Evolutionary conservation across 2,797 vertebrate species (phyloP), one percentile per base, ranked within the genome.

Genomic region (Esox lucius): DNA sequence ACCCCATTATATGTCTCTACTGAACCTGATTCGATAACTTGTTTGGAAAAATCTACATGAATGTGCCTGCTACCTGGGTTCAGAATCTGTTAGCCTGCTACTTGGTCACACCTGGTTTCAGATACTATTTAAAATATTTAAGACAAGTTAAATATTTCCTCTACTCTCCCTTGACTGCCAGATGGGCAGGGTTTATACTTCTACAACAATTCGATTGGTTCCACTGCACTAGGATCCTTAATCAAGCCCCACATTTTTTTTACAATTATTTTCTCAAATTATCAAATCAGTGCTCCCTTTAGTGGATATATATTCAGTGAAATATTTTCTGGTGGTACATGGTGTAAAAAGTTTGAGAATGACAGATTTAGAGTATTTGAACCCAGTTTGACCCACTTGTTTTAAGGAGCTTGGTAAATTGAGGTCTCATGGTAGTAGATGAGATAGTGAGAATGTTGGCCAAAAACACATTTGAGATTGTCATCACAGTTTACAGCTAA

Each of bases 391-490:
- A 89, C 90, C 87, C 89, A 88, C 87, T 91, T 91, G 88, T 87
- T 81, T 77, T 94, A 94, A 94, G 94, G 93, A 94, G 93, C 93
- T 89, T 90, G 87, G 87, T 92, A 88, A 91, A 91, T 90, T 92
- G 86, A 87, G 85, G 88, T 92, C 90, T 92, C 90, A 89, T 85
- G 85, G 68, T 73, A 65, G 56, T 61, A 62, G 78, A 78, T 80
- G 81, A 89, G 83, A 92, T 89, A 91, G 89, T 53, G 89, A 87
- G 88, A 90, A 87, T 87, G 90, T 88, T 84, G 85, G 87, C 83
- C 80, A 81, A 51, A 73, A 91, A 90, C 86, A 91, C 89, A 91
- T 90, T 87, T 91, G 92, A 94, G 93, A 95, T 94, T 94, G 93
- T 94, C 93, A 93, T 94, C 91, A 93, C 93, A 91, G 86, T 91